phyloP scores from a whole-genome alignment of 2,888 invertebrate genomes.

The Tachystola acroxantha region DNA sequence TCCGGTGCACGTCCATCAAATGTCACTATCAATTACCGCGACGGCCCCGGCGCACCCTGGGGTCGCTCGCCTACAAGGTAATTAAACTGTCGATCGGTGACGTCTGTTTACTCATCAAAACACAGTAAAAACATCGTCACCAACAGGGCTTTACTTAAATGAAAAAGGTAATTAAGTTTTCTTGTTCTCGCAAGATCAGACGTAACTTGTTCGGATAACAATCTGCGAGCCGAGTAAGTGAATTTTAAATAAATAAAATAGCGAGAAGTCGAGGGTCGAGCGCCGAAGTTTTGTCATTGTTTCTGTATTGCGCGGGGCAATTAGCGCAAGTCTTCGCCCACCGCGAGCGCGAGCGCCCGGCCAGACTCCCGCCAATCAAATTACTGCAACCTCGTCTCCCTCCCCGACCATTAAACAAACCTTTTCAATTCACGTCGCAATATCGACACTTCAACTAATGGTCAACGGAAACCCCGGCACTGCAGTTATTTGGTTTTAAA shows the following conservation, averaged over 20 bases:
- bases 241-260: conserved; percentile 75
- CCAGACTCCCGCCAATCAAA: conserved; percentile 59
- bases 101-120: conserved; percentile 18
- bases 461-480: conserved; percentile 31
- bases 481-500: conserved; percentile 2
- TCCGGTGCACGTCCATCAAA: conserved; percentile 64
- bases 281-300: conserved; percentile 72
- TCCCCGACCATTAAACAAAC: conserved; percentile 50
- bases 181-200: conserved; percentile 55
- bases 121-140: conserved; percentile 7
- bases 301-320: conserved; percentile 73
- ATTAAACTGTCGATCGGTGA: conserved; percentile 46
- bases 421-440: conserved; percentile 46
- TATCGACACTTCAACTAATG: conserved; percentile 62
- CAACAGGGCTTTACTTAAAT: conserved; percentile 36
- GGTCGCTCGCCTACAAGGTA: conserved; percentile 35
- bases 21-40: conserved; percentile 71
- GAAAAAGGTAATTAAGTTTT: conserved; percentile 58
- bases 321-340: conserved; percentile 58
- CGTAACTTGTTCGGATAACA: conserved; percentile 61
- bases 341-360: conserved; percentile 20
- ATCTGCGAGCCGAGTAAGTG: conserved; percentile 67
- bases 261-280: conserved; percentile 56
- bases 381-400: conserved; percentile 50
- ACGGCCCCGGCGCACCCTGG: conserved; percentile 33